A percentile compares a stretch with the other conserved stretches of the same genome.
Evolutionary conservation across 2,888 invertebrate genomes (phyloP).

Genomic region (Tuberolachnus salignus): DNA sequence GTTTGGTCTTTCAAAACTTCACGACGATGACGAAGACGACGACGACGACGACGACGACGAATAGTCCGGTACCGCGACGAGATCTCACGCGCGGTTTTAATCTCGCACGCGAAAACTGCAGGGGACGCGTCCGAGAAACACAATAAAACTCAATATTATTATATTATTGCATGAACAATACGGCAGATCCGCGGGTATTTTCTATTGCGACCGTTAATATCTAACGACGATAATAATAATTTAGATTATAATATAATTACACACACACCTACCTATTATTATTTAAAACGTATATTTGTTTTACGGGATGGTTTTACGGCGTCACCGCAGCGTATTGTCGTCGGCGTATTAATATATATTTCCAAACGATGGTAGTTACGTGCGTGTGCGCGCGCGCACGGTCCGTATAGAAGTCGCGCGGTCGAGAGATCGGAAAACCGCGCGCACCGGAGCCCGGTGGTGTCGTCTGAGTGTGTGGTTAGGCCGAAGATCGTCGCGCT

Average conservation of each 20-base stretch:
- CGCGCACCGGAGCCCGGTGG: constrained; percentile 26
- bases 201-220: no score
- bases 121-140: neutral
- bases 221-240: no score
- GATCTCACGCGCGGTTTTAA: no score
- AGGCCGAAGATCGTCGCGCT: constrained; percentile 18
- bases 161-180: neutral
- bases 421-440: constrained; percentile 4
- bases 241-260: no score
- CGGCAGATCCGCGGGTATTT: no score
- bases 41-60: neutral
- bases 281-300: no score
- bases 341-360: neutral
- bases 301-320: no score
- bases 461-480: constrained; percentile 27
- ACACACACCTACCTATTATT: no score
- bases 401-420: neutral
- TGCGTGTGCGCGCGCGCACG: neutral
- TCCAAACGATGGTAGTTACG: no score
- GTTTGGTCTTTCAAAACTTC: constrained; percentile 1
- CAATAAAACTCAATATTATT: neutral
- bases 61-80: neutral
- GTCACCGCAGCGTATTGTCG: no score
- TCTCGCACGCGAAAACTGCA: neutral
- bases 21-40: neutral